These are phyloP conservation scores for Ariopsis seemanni DNA, from an alignment of 2,113 vertebrate species.

Conservation along the genomic window DNA sequence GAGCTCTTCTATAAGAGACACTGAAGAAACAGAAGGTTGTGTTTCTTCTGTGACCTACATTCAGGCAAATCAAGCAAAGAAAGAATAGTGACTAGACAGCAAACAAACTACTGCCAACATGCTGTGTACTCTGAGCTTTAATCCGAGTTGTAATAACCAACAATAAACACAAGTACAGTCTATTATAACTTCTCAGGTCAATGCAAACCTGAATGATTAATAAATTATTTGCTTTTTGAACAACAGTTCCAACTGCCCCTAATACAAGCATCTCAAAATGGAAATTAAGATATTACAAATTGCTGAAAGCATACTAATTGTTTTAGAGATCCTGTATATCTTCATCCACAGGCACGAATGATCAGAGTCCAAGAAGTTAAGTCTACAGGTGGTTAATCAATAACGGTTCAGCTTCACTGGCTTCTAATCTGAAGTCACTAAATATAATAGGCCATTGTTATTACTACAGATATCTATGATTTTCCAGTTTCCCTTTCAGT, in stretches of 20 bases:
- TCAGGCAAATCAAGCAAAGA: slow-evolving; percentile 49
- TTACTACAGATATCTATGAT: not conserved
- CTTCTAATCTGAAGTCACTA: slow-evolving; percentile 3
- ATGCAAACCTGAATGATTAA: slow-evolving; percentile 39
- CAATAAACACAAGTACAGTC: slow-evolving; percentile 53
- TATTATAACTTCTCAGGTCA: slow-evolving; percentile 51
- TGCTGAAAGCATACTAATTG: slow-evolving; percentile 35
- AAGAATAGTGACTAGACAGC: slow-evolving; percentile 32
- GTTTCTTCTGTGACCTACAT: slow-evolving; percentile 48
- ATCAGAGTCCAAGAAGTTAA: not conserved
- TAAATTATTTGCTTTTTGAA: slow-evolving; percentile 45
- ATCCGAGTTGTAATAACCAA: slow-evolving; percentile 51
- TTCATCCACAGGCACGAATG: not conserved
- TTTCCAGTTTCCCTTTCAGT: not conserved
- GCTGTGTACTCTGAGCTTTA: slow-evolving; percentile 37
- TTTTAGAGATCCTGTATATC: not conserved
- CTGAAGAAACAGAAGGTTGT: slow-evolving; percentile 9
- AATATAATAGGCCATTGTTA: not conserved
- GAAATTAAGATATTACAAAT: slow-evolving; percentile 31
- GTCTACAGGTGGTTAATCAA: slow-evolving; percentile 19
- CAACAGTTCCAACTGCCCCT: slow-evolving; percentile 38
- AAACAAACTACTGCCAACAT: slow-evolving; percentile 35
- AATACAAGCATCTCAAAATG: slow-evolving; percentile 36
- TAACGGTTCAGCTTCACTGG: not conserved
- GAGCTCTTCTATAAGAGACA: slow-evolving; percentile 3